A percentile compares a stretch with the other conserved stretches of the same genome.
Evolutionary conservation across 2,888 invertebrate genomes (phyloP).

Genomic region (Craniophora ligustri): DNA sequence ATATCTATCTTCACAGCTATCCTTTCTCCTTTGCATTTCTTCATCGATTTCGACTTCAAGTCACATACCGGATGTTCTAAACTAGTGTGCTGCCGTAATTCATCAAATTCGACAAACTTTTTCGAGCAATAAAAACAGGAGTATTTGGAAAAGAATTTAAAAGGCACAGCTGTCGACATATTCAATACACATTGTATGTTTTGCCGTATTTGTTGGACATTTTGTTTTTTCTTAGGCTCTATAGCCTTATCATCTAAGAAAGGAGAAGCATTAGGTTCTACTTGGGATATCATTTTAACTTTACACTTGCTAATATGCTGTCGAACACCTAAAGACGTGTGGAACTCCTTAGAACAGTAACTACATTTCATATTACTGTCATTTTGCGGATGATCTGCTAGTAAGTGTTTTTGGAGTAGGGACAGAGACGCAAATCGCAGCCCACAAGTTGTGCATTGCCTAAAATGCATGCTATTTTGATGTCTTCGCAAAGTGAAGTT

Average conservation of each 20-base stretch:
- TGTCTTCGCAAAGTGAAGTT: slow-evolving; percentile 63
- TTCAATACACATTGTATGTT: slow-evolving; percentile 80
- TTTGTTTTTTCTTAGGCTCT: slow-evolving; percentile 68
- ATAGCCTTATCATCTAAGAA: slow-evolving; percentile 46
- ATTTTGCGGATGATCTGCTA: slow-evolving; percentile 67
- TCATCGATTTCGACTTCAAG: slow-evolving; percentile 75
- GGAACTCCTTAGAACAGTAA: slow-evolving; percentile 73
- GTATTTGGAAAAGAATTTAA: slow-evolving; percentile 78
- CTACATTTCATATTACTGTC: slow-evolving; percentile 68
- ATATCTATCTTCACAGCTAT: slow-evolving; percentile 78
- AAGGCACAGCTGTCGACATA: slow-evolving; percentile 81
- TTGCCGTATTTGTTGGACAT: slow-evolving; percentile 72
- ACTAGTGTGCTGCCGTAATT: slow-evolving; percentile 72
- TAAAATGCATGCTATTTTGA: slow-evolving; percentile 69
- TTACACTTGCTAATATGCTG: slow-evolving; percentile 75
- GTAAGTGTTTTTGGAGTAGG: slow-evolving; percentile 70
- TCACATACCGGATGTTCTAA: slow-evolving; percentile 77
- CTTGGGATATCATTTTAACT: slow-evolving; percentile 59
- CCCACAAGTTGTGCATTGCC: slow-evolving; percentile 72
- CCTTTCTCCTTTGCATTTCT: slow-evolving; percentile 78
- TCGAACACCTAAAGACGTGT: slow-evolving; percentile 69
- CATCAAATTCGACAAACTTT: slow-evolving; percentile 76
- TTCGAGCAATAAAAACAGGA: slow-evolving; percentile 80
- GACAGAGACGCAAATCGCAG: slow-evolving; percentile 65
- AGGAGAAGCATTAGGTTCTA: slow-evolving; percentile 41